A percentile compares a stretch with the other conserved stretches of the same genome.
These are phyloP conservation scores for Podotricha telesiphe DNA, from an alignment of 2,888 invertebrate species.

Conservation along the genomic window DNA sequence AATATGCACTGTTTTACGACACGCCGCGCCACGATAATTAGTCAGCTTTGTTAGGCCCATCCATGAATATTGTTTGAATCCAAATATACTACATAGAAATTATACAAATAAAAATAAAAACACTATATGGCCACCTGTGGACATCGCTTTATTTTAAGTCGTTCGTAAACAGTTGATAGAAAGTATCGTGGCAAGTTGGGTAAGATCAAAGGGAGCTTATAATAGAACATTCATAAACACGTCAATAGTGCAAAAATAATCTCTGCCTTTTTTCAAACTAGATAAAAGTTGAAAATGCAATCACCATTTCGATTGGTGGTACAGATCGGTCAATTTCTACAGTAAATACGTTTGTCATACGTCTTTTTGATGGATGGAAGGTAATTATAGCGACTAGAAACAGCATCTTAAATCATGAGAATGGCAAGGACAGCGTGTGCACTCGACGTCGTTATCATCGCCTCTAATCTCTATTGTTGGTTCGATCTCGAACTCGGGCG, in stretches of 20 bases:
- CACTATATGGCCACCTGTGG: constrained; percentile 9
- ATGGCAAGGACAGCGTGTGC: constrained; percentile 71
- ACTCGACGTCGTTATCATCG: constrained; percentile 76
- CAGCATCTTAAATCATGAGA: constrained; percentile 81
- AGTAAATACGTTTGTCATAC: constrained; percentile 69
- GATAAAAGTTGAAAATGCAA: constrained; percentile 27
- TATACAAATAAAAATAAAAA: constrained; percentile 41
- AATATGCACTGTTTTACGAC: constrained; percentile 84
- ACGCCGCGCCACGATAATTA: constrained; percentile 81
- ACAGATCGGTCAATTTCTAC: constrained; percentile 58
- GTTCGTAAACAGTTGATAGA: constrained; percentile 25
- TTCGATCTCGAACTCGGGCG: constrained; percentile 47
- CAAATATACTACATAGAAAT: constrained; percentile 53
- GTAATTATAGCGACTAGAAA: constrained; percentile 81
- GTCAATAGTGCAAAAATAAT: constrained; percentile 76
- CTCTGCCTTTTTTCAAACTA: constrained; percentile 75
- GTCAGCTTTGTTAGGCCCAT: constrained; percentile 82
- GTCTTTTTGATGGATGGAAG: constrained; percentile 77
- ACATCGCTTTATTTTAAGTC: constrained; percentile 16
- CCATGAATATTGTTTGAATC: constrained; percentile 61
- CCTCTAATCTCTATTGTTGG: constrained; percentile 78
- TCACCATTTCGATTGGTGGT: constrained; percentile 57
- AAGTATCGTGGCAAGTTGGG: constrained; percentile 47
- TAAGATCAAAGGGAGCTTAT: constrained; percentile 77
- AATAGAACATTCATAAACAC: constrained; percentile 76